A percentile compares a stretch with the other conserved stretches of the same genome.
Evolutionary conservation across 2,797 vertebrate species (phyloP).

Genomic region (Lutjanus campechanus): DNA sequence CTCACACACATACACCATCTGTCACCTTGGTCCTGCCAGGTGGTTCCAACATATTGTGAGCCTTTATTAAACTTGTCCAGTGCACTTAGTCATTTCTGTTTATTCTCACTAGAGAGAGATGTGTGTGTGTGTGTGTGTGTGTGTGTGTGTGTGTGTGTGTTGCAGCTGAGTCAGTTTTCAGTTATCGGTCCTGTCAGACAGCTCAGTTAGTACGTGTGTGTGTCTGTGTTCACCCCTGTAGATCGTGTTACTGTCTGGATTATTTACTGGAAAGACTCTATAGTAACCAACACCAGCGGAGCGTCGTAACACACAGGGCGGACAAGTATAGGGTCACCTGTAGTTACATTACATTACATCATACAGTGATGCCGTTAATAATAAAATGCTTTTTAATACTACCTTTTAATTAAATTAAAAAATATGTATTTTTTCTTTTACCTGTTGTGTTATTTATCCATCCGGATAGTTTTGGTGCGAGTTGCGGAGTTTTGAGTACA

Average conservation of each 20-base stretch:
- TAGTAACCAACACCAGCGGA: constrained; percentile 41
- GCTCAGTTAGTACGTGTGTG: constrained; percentile 16
- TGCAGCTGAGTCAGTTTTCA: constrained; percentile 44
- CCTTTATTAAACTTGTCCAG: constrained; percentile 27
- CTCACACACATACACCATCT: constrained; percentile 44
- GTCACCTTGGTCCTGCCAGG: constrained; percentile 43
- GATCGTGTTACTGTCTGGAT: constrained; percentile 38
- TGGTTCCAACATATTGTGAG: constrained; percentile 28
- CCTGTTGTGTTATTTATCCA: too few species aligned
- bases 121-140: neutral
- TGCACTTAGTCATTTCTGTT: constrained; percentile 35
- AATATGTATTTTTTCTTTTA: too few species aligned
- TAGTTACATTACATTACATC: neutral
- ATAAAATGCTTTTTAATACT: neutral
- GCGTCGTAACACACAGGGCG: constrained; percentile 9
- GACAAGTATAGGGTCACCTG: constrained; percentile 4
- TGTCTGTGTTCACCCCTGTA: neutral
- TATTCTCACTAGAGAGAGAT: constrained; percentile 17
- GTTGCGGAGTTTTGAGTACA: too few species aligned
- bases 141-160: constrained; percentile 11
- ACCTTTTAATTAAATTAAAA: neutral
- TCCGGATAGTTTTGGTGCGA: too few species aligned
- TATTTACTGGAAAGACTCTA: constrained; percentile 46
- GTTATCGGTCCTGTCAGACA: constrained; percentile 28
- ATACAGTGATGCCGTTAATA: neutral